Percentiles rank a stretch among this genome's conserved stretches.
Evolutionary conservation across 2,113 vertebrate species (phyloP).

Genomic region (Perccottus glenii): DNA sequence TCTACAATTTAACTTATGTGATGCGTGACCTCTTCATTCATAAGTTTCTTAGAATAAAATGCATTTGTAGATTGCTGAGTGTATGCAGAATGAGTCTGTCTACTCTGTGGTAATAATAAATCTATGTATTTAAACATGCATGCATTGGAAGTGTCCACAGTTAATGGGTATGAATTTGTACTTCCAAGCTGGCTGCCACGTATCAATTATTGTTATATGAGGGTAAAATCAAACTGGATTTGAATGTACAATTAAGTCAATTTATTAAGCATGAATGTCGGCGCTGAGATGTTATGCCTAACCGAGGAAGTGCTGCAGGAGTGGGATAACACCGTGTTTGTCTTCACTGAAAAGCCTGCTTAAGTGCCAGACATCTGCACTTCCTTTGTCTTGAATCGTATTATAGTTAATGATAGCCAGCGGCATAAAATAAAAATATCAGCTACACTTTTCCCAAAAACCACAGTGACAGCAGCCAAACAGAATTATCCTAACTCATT

Average conservation of each 20-base stretch:
- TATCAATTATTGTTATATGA: constrained; percentile 12
- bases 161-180: neutral
- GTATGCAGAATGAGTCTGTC: too few relatives aligned
- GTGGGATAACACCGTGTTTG: neutral
- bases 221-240: constrained; percentile 18
- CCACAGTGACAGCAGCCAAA: constrained; percentile 28
- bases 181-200: neutral
- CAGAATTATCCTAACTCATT: constrained; percentile 46
- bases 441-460: constrained; percentile 30
- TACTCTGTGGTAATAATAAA: too few relatives aligned
- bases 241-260: constrained; percentile 23
- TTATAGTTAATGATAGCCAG: constrained; percentile 34
- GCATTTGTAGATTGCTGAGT: too few relatives aligned
- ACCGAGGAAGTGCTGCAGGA: constrained; percentile 9
- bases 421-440: constrained; percentile 40
- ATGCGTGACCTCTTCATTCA: too few relatives aligned
- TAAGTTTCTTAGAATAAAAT: too few relatives aligned
- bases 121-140: too few relatives aligned
- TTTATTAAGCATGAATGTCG: constrained; percentile 39
- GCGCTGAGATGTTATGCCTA: neutral
- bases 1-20: too few relatives aligned
- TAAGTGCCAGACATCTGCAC: constrained; percentile 11
- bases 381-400: constrained; percentile 21
- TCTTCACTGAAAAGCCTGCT: neutral
- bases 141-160: too few relatives aligned